These are phyloP conservation scores for Henricia sp. DNA, from an alignment of 53 echinoderm and acorn worm genomes.

Conservation along the genomic window DNA sequence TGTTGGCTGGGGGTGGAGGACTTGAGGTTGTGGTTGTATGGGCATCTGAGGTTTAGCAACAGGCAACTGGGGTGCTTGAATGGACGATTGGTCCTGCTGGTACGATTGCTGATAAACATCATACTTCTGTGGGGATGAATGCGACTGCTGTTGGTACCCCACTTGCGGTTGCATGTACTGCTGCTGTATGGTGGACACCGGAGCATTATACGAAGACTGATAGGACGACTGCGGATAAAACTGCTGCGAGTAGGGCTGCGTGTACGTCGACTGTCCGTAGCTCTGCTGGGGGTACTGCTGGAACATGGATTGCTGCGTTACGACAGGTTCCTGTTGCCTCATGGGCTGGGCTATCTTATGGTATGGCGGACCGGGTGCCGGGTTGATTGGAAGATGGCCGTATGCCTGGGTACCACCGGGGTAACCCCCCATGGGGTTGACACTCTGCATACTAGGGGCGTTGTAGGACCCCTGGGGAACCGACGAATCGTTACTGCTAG, in stretches of 20 bases:
- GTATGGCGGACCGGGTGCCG: slow-evolving; percentile 84
- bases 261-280: slow-evolving; percentile 54
- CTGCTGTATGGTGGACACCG: slow-evolving; percentile 65
- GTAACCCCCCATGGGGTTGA: slow-evolving; percentile 35
- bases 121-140: slow-evolving; percentile 70
- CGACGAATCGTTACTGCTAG: slow-evolving; percentile 26
- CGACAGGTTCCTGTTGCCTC: slow-evolving; percentile 69
- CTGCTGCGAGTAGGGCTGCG: slow-evolving; percentile 78
- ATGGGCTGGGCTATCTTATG: slow-evolving; percentile 99
- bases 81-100: slow-evolving; percentile 36
- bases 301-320: slow-evolving; percentile 74
- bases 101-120: slow-evolving; percentile 55
- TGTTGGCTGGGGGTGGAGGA: slow-evolving; percentile 2
- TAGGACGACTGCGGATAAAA: slow-evolving; percentile 73
- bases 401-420: slow-evolving; percentile 67
- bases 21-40: slow-evolving; percentile 43
- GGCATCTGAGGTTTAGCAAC: slow-evolving; percentile 32
- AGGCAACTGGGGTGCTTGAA: slow-evolving; percentile 27
- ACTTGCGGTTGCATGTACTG: slow-evolving; percentile 71
- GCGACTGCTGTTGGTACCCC: slow-evolving; percentile 74
- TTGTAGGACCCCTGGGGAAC: slow-evolving; percentile 36
- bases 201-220: slow-evolving; percentile 59
- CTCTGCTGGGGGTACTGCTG: slow-evolving; percentile 71
- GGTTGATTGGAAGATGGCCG: slow-evolving; percentile 94
- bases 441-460: slow-evolving; percentile 58